Evolutionary conservation across 2,113 vertebrate species (phyloP).

Genomic region (Perccottus glenii): DNA sequence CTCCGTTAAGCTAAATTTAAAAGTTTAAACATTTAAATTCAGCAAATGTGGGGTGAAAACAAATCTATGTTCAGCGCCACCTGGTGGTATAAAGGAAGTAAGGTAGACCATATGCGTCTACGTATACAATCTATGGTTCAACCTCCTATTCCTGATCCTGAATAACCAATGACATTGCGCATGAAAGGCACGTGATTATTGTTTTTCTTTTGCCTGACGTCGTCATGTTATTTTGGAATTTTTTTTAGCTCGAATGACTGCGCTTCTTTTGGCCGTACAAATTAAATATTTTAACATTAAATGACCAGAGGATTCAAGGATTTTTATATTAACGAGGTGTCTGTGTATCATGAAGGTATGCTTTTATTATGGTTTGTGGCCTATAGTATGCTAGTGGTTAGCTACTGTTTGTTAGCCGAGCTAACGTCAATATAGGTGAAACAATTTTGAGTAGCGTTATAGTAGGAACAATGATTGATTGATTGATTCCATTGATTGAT

Average conservation of each 20-base stretch:
- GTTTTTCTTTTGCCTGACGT: slow-evolving; percentile 54
- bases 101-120: too few relatives aligned
- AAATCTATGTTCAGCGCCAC: too few relatives aligned
- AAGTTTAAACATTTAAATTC: too few relatives aligned
- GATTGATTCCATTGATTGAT: too few relatives aligned
- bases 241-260: slow-evolving; percentile 12
- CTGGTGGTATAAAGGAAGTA: too few relatives aligned
- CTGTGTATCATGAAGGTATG: slow-evolving; percentile 41
- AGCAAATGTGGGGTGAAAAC: too few relatives aligned
- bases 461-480: not conserved
- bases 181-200: slow-evolving; percentile 45
- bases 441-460: not conserved
- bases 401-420: slow-evolving; percentile 1
- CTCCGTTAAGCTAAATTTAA: too few relatives aligned
- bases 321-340: slow-evolving; percentile 1
- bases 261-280: not conserved
- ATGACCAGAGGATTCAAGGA: not conserved
- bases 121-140: too few relatives aligned
- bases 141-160: too few relatives aligned
- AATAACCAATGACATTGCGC: slow-evolving; percentile 57
- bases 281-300: not conserved
- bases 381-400: slow-evolving; percentile 18
- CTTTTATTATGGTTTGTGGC: slow-evolving; percentile 8
- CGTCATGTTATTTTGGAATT: slow-evolving; percentile 14
- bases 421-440: slow-evolving; percentile 17